Base-by-base conservation (phyloP, 1,140 invertebrate genomes). In the Sycophila sp. region DNA sequence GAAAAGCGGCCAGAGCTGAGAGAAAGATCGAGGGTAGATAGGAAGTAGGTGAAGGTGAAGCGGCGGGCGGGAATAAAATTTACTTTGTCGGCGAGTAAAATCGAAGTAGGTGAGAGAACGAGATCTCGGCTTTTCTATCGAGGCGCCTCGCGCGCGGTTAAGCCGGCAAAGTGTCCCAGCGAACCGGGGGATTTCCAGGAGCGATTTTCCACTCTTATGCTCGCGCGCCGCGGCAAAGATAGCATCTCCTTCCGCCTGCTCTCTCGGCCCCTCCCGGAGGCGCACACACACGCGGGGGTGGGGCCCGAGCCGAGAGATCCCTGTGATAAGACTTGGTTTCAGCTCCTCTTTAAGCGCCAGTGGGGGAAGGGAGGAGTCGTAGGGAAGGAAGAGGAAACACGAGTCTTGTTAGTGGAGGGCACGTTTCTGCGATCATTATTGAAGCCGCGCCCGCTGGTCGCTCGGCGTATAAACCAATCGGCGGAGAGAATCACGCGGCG, bases 201-300 rank as follows among this genome's bases (percentile, higher is more conserved):
- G 75, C 64, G 69, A 75, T 55, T 75, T 78, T 76, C 72, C 75
- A 75, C 73, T 77, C 71, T 67, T 56, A 42, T 36, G 56, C 47
- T 59, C 70, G 51, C 58, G 40, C 36, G 30, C 38, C 22, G 38
- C 8, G 8, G 32, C 5, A 32, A 13, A 32, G 59, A 70, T 55
- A 63, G 26, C 17, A 64, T 70, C 59, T 36, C 42, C 10, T 32
- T 0, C 22, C 38, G 13, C 45, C 32, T 17, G 30, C 19, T 53
- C 19, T 53, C 24, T 42, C 53, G 65, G 65, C 32, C 47, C 47
- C n/a, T n/a, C n/a, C n/a, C n/a, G n/a, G n/a, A 66, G 51, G 36
- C 19, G 42, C 30, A 36, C 28, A 56, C 24, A 19, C 11, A 26
- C 30, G n/a, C n/a, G n/a, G n/a, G n/a, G n/a, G n/a, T n/a, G n/a